Conservation (phyloP, 1,140 invertebrate species). For the Galleria mellonella region DNA sequence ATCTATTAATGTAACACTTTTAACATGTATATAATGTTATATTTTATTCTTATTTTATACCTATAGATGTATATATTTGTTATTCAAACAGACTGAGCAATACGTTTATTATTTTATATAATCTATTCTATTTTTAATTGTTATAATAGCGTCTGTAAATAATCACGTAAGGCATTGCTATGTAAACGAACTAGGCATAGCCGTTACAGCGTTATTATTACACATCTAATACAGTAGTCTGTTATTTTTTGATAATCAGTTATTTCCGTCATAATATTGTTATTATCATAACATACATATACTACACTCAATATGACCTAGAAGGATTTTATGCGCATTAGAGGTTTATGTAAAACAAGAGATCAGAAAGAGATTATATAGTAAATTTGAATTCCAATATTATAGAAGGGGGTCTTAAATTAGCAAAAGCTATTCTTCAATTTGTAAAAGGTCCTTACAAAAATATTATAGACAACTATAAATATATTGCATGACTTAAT, state of each 20-base stretch:
- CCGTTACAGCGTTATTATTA: constrained; percentile 12
- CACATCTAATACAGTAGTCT: constrained; percentile 3
- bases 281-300: constrained; percentile 20
- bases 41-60: constrained; percentile 21
- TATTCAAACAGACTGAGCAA: constrained; percentile 29
- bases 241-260: constrained; percentile 38
- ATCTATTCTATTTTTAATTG: constrained; percentile 15
- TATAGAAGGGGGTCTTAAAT: constrained; percentile 24
- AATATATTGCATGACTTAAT: constrained; percentile 53
- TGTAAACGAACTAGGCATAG: constrained; percentile 25
- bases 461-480: constrained; percentile 51
- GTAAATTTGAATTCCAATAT: constrained; percentile 17
- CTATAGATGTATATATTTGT: constrained; percentile 19
- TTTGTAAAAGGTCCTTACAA: constrained; percentile 50
- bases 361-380: constrained; percentile 34
- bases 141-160: constrained; percentile 18
- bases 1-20: neutral
- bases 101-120: constrained; percentile 19
- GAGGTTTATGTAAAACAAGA: constrained; percentile 25
- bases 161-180: constrained; percentile 27
- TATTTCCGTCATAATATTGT: constrained; percentile 22
- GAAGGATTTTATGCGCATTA: constrained; percentile 13
- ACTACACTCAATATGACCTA: constrained; percentile 25
- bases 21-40: neutral
- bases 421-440: constrained; percentile 35